These are phyloP conservation scores for Cercocebus atys DNA, from an alignment of 2,113 vertebrate species.

Conservation along the genomic window DNA sequence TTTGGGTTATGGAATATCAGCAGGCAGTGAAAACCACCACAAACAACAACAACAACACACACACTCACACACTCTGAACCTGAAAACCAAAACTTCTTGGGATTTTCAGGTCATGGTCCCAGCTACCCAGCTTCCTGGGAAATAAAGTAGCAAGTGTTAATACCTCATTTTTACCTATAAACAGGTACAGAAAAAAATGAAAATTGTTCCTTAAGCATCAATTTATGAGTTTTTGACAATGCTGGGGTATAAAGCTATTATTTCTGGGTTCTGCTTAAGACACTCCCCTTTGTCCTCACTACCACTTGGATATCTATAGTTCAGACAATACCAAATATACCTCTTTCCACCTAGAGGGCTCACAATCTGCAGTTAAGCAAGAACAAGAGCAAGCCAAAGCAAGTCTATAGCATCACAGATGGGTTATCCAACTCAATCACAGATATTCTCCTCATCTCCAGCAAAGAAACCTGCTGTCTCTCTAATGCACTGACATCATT, in stretches of 20 bases:
- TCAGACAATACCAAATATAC: neutral
- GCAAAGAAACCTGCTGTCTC: slow-evolving; percentile 51
- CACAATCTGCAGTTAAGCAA: neutral
- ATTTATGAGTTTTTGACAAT: neutral
- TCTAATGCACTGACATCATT: slow-evolving; percentile 26
- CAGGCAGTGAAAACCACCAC: neutral
- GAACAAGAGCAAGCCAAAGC: neutral
- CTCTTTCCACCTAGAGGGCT: neutral
- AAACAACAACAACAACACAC: neutral
- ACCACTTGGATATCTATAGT: neutral
- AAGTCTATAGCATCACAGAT: slow-evolving; percentile 43
- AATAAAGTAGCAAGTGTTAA: neutral
- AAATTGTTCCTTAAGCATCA: neutral
- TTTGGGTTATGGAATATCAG: neutral
- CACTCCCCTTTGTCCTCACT: neutral
- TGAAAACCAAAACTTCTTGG: neutral
- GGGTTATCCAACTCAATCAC: slow-evolving; percentile 7
- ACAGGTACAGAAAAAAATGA: neutral
- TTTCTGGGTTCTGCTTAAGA: neutral
- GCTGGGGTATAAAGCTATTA: neutral
- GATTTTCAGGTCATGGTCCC: neutral
- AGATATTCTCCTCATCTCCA: slow-evolving; percentile 28
- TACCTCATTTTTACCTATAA: neutral
- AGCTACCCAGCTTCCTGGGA: neutral
- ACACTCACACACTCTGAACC: neutral